Base-by-base conservation (phyloP, 2,888 invertebrate species). In the Coronaproctus castanopsis region DNA sequence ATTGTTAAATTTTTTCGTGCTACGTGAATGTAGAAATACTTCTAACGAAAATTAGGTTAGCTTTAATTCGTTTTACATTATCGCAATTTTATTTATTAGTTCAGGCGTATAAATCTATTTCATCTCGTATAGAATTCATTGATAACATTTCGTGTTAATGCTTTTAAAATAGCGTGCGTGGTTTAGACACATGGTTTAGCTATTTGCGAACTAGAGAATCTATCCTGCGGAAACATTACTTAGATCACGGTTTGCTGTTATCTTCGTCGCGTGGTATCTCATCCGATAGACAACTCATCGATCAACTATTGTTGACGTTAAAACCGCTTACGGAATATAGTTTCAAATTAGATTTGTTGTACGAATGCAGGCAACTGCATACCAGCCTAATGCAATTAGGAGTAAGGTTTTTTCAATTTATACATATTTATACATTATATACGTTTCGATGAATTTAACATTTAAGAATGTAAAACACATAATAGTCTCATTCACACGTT, bases 101-200 rank as follows among this genome's bases (percentile, higher is more conserved):
- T n/a, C n/a, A n/a, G n/a, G n/a, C n/a, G n/a, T n/a, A n/a, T n/a
- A n/a, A n/a, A n/a, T n/a, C n/a, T n/a, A n/a, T n/a, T n/a, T n/a
- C n/a, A n/a, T n/a, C n/a, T n/a, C n/a, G n/a, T n/a, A n/a, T n/a
- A n/a, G n/a, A n/a, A n/a, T n/a, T n/a, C n/a, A n/a, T n/a, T n/a
- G n/a, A n/a, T n/a, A n/a, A n/a, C n/a, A n/a, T n/a, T n/a, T n/a
- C n/a, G n/a, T n/a, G n/a, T n/a, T n/a, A n/a, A n/a, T n/a, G n/a
- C n/a, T n/a, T n/a, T n/a, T n/a, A 8, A 36, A 8, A 70, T 74
- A 85, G 85, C 72, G 80, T 88, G 59, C 79, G 85, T 65, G 85
- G 89, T n/a, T 76, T 92, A 65, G 90, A 90, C 68, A 88, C 89
- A 36, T 92, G 91, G 90, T 79, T 88, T 64, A 85, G 86, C 60